These are phyloP conservation scores for Physeter macrocephalus DNA, from an alignment of 2,113 vertebrate genomes.

Conservation along the genomic window DNA sequence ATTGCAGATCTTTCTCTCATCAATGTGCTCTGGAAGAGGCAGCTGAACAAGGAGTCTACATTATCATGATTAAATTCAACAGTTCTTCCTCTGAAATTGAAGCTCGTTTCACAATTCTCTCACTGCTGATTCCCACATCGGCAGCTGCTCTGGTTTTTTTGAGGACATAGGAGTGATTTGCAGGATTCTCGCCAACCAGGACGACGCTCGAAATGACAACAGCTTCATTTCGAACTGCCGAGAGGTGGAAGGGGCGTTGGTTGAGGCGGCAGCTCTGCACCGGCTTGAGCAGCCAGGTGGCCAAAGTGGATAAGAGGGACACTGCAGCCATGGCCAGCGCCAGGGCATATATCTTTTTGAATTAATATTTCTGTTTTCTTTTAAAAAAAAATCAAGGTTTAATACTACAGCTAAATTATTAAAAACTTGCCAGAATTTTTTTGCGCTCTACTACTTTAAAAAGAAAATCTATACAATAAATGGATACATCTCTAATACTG, in stretches of 20 bases:
- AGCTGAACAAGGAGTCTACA: conserved; percentile 95
- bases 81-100: conserved; percentile 91
- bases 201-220: conserved; percentile 95
- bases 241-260: no score
- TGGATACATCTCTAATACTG: neutral
- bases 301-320: no score
- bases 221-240: conserved; percentile 88
- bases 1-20: no score
- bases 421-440: neutral
- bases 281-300: no score
- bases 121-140: conserved; percentile 94
- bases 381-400: neutral
- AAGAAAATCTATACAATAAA: neutral
- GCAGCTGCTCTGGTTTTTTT: conserved; percentile 94
- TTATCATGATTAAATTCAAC: conserved; percentile 88
- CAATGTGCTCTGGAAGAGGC: conserved; percentile 95
- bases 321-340: no score
- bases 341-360: neutral
- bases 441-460: neutral
- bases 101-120: conserved; percentile 92
- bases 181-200: conserved; percentile 92
- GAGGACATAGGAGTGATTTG: conserved; percentile 96
- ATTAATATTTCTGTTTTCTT: neutral
- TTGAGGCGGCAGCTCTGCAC: no score
- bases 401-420: neutral